A percentile compares a stretch with the other conserved stretches of the same genome.
Conservation (phyloP, 2,113 vertebrate species). For the Platichthys stellatus region DNA sequence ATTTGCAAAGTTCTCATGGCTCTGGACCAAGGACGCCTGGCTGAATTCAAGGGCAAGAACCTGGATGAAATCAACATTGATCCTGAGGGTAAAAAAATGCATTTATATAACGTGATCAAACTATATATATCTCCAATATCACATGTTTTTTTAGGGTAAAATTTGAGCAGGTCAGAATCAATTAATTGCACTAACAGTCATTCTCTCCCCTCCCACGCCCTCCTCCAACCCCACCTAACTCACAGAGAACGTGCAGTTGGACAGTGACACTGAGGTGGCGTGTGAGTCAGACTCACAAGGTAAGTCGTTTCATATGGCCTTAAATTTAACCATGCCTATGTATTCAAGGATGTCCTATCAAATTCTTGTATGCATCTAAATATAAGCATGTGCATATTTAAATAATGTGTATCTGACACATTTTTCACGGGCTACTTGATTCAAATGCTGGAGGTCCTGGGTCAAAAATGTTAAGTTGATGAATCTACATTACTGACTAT, state of each 20-base stretch:
- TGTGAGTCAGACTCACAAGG: background rate
- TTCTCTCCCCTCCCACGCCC: background rate
- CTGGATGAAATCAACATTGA: conserved; percentile 38
- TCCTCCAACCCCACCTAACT: background rate
- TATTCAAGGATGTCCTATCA: too few species aligned
- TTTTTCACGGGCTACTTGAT: too few species aligned
- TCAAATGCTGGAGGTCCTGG: too few species aligned
- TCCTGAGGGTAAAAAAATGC: conserved; percentile 2
- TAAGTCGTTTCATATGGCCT: background rate
- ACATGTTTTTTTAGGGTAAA: background rate
- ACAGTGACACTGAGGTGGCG: background rate
- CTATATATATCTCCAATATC: background rate
- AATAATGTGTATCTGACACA: too few species aligned
- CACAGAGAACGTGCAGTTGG: background rate
- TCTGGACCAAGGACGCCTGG: background rate
- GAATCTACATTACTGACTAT: too few species aligned
- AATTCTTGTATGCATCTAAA: too few species aligned
- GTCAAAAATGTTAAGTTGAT: too few species aligned
- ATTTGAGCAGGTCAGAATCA: background rate
- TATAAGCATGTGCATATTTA: too few species aligned
- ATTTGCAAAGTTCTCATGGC: conserved; percentile 21
- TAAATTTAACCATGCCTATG: too few species aligned
- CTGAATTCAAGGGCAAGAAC: background rate
- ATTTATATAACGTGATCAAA: too few species aligned
- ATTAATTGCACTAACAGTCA: background rate